These are phyloP conservation scores for Saccopteryx leptura DNA, from an alignment of 2,113 vertebrate genomes.

Conservation along the genomic window DNA sequence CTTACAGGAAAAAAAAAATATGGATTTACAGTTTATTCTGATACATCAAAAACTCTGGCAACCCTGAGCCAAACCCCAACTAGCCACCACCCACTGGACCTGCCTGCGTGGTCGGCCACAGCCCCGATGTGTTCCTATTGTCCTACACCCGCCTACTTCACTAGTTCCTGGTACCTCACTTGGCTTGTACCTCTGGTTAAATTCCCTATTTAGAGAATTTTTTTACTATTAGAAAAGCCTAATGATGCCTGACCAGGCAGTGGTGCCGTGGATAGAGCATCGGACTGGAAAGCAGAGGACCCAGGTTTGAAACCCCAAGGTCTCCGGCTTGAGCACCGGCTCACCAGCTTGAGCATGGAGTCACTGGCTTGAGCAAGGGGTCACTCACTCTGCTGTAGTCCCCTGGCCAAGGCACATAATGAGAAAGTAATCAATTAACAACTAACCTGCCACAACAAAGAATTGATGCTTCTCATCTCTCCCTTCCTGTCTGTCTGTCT, in stretches of 20 bases:
- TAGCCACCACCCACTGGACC: background rate
- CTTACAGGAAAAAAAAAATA: background rate
- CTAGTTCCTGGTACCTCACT: background rate
- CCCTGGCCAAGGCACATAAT: no score
- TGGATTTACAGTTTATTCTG: background rate
- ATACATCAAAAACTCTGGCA: background rate
- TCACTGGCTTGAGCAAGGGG: no score
- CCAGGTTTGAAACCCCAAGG: no score
- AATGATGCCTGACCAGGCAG: background rate
- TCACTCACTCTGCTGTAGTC: no score
- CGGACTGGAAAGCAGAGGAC: no score
- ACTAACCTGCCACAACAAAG: no score
- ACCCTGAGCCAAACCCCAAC: background rate
- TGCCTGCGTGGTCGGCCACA: background rate
- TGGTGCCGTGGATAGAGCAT: no score
- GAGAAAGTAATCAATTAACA: no score
- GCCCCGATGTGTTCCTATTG: fast-evolving
- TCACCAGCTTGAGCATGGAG: no score
- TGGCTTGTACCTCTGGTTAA: background rate
- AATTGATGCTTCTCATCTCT: no score
- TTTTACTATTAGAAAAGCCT: background rate
- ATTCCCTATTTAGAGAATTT: background rate
- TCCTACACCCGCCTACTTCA: background rate
- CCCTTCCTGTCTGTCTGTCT: no score
- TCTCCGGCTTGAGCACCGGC: no score